These are phyloP conservation scores for Chamaetylas fuelleborni DNA, from an alignment of 2,113 vertebrate species.

Conservation along the genomic window DNA sequence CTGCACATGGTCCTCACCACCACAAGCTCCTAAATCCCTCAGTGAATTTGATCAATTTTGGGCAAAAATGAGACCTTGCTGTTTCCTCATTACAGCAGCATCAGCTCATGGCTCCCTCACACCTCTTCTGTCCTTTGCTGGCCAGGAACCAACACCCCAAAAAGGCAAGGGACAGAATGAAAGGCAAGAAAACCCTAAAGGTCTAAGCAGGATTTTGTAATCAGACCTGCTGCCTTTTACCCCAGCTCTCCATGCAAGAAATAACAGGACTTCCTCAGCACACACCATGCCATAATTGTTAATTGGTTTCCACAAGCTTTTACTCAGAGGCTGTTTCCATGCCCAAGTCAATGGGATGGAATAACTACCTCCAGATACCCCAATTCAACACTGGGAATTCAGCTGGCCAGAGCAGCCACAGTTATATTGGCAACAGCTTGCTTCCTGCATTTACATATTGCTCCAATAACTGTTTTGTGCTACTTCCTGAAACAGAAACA, in stretches of 20 bases:
- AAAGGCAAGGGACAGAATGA: not conserved
- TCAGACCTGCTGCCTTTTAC: not conserved
- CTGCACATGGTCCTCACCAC: not conserved
- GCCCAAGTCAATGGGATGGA: not conserved
- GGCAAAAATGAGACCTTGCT: not conserved
- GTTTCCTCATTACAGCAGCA: not conserved
- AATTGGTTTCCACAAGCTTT: not conserved
- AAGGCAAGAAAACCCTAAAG: not conserved
- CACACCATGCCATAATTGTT: accelerated
- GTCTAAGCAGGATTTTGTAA: not conserved
- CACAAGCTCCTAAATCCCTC: not conserved
- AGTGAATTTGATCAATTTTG: not conserved
- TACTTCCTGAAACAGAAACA: not conserved
- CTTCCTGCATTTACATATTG: not conserved
- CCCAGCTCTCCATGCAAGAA: not conserved
- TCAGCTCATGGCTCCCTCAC: not conserved
- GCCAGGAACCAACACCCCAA: not conserved
- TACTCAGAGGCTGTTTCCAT: not conserved
- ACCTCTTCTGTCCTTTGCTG: accelerated
- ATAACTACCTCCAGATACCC: not conserved
- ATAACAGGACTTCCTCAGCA: not conserved
- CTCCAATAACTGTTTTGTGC: not conserved
- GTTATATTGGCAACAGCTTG: not conserved
- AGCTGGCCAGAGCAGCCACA: not conserved
- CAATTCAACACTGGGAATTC: not conserved